These are phyloP conservation scores for Geococcyx californianus DNA, from an alignment of 2,113 vertebrate genomes.

Conservation along the genomic window DNA sequence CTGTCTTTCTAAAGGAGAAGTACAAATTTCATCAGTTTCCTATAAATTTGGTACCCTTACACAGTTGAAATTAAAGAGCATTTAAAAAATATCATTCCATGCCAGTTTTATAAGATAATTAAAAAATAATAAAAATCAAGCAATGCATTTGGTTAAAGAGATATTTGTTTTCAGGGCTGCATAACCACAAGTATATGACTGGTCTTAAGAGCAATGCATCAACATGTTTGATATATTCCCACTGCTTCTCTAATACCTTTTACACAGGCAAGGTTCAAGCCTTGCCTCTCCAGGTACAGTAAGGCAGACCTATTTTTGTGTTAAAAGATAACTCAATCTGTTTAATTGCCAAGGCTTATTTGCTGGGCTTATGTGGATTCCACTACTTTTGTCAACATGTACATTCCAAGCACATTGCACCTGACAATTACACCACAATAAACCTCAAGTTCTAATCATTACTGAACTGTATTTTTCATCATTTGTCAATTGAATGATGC, in stretches of 20 bases:
- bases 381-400: neutral
- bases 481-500: neutral
- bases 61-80: neutral
- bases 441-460: neutral
- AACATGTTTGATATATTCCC: neutral
- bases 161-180: neutral
- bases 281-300: neutral
- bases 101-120: neutral
- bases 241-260: neutral
- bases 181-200: neutral
- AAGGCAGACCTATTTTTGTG: neutral
- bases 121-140: neutral
- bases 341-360: neutral
- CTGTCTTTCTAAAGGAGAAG: neutral
- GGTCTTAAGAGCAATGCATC: neutral
- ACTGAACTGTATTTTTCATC: neutral
- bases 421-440: neutral
- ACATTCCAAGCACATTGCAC: neutral
- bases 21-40: neutral
- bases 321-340: neutral
- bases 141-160: neutral
- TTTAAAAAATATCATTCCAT: neutral
- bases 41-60: neutral
- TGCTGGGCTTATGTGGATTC: neutral
- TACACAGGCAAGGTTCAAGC: neutral